phyloP scores from a whole-genome alignment of 2,113 vertebrate genomes.

The Grus americana region DNA sequence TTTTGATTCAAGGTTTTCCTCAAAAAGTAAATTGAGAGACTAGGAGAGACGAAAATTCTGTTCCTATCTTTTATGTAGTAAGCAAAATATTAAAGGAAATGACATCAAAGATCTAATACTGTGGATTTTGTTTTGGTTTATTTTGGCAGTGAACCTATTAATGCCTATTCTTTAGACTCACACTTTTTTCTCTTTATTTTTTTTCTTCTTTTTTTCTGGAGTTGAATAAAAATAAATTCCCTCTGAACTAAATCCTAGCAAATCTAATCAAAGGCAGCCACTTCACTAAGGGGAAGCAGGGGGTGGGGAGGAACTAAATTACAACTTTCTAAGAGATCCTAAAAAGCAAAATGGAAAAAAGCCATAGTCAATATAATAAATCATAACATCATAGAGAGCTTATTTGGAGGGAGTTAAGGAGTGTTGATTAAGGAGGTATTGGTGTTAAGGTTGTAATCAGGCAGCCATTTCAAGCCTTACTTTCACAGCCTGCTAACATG shows the following conservation, averaged over 20 bases:
- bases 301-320: slow-evolving; percentile 51
- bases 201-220: background rate
- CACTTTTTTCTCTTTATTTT: background rate
- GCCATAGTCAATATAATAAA: slow-evolving; percentile 43
- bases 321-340: slow-evolving; percentile 44
- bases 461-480: slow-evolving; percentile 44
- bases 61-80: slow-evolving; percentile 2
- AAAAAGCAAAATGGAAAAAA: slow-evolving; percentile 63
- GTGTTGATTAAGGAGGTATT: slow-evolving; percentile 63
- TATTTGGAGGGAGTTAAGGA: slow-evolving; percentile 56
- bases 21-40: background rate
- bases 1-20: slow-evolving; percentile 44
- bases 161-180: background rate
- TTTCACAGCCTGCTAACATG: slow-evolving; percentile 46
- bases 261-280: slow-evolving; percentile 59
- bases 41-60: background rate
- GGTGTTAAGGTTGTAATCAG: slow-evolving; percentile 61
- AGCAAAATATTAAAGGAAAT: slow-evolving; percentile 46
- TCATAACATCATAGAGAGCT: slow-evolving; percentile 40
- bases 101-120: background rate
- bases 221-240: slow-evolving; percentile 53
- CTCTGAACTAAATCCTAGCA: slow-evolving; percentile 48
- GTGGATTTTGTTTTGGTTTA: background rate
- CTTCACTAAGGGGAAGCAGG: slow-evolving; percentile 25
- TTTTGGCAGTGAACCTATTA: slow-evolving; percentile 19